phyloP scores from a whole-genome alignment of 2,888 invertebrate species.

The Oscheius myriophilus region DNA sequence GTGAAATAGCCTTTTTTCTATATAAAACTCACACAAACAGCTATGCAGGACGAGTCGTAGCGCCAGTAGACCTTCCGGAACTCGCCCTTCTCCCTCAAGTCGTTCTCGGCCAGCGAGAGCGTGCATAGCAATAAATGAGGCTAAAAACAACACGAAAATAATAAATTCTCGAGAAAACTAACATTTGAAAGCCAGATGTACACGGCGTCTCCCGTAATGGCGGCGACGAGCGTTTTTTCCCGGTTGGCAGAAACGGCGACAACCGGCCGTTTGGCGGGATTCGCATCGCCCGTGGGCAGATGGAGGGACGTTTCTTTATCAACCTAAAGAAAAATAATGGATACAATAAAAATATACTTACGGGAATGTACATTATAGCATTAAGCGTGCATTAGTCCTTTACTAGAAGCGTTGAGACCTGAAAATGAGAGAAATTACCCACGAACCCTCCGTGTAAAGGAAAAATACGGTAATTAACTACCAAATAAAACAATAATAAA shows the following conservation, averaged over 20 bases:
- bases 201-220: constrained; percentile 51
- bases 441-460: too few species aligned
- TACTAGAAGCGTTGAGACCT: too few species aligned
- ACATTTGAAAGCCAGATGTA: constrained; percentile 66
- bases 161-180: constrained; percentile 6
- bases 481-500: too few species aligned
- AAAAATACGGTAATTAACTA: too few species aligned
- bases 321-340: constrained; percentile 33
- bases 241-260: constrained; percentile 58
- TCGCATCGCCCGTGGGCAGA: constrained; percentile 37
- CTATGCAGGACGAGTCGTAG: constrained; percentile 61
- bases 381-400: too few species aligned
- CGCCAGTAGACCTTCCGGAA: constrained; percentile 62
- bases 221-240: constrained; percentile 62
- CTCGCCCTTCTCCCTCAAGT: constrained; percentile 57
- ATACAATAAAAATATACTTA: too few species aligned
- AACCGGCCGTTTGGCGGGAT: constrained; percentile 30
- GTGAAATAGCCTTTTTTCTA: constrained; percentile 11
- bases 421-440: too few species aligned
- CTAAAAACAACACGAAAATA: constrained; percentile 42
- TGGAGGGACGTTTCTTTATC: constrained; percentile 43
- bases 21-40: constrained; percentile 57
- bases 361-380: too few species aligned
- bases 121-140: constrained; percentile 63
- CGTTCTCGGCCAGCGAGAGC: constrained; percentile 47